Percentiles rank a stretch among this genome's conserved stretches.
Conservation (phyloP, 2,797 vertebrate species). For the Tenualosa thibaudeaui region DNA sequence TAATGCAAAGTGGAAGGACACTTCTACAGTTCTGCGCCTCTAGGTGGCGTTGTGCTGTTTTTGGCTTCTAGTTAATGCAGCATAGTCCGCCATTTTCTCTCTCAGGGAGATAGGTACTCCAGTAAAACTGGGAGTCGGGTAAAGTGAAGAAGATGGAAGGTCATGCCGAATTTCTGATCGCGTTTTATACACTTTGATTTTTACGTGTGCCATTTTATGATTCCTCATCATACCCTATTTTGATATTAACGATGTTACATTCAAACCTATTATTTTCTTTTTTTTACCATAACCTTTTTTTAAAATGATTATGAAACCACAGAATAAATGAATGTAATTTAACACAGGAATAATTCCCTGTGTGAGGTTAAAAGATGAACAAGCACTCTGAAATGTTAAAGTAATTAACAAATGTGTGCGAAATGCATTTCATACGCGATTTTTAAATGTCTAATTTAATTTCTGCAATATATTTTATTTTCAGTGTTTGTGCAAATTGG, state of each 20-base stretch:
- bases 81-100: conserved; percentile 63
- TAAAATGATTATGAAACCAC: neutral
- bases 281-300: no score
- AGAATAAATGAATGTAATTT: neutral
- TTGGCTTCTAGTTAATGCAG: conserved; percentile 33
- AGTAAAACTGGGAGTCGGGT: conserved; percentile 46
- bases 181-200: neutral
- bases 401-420: neutral
- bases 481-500: neutral
- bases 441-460: neutral
- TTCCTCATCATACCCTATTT: neutral
- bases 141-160: conserved; percentile 50
- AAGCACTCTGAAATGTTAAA: neutral
- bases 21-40: conserved; percentile 39
- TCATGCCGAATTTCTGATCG: neutral
- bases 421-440: no score
- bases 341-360: neutral
- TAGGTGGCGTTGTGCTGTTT: conserved; percentile 58
- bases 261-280: neutral
- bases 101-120: conserved; percentile 40
- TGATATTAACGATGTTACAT: neutral
- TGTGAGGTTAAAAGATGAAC: neutral
- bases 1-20: conserved; percentile 32
- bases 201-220: neutral
- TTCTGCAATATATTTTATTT: neutral